phyloP scores from a whole-genome alignment of 2,797 vertebrate species.

The Acropternis orthonyx region DNA sequence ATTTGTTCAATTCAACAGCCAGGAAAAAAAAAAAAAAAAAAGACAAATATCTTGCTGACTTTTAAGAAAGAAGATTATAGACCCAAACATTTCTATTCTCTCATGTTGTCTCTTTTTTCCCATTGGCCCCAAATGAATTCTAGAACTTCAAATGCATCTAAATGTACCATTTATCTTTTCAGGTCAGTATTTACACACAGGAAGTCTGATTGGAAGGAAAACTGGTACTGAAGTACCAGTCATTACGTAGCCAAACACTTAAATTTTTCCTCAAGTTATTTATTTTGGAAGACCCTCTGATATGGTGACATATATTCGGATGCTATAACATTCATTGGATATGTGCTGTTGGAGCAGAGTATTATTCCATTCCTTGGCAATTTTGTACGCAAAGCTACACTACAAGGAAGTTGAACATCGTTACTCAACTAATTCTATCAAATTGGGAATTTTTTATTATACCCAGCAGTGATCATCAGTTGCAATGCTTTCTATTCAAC shows the following conservation, averaged over 20 bases:
- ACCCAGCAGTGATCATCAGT: not conserved
- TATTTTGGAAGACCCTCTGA: not conserved
- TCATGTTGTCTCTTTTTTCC: not conserved
- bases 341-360: not conserved
- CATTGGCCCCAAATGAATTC: not conserved
- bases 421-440: not conserved
- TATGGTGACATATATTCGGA: not conserved
- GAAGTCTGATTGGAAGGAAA: too few species aligned
- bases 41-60: not conserved
- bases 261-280: not conserved
- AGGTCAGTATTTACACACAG: not conserved
- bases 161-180: not conserved
- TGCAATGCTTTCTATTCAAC: not conserved
- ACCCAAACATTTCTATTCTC: not conserved
- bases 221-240: too few species aligned
- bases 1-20: not conserved
- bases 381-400: not conserved
- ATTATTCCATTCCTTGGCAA: not conserved
- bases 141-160: not conserved
- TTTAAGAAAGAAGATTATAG: not conserved
- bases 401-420: not conserved
- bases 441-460: not conserved
- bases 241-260: not conserved
- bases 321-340: not conserved
- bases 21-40: not conserved